A percentile compares a stretch with the other conserved stretches of the same genome.
phyloP scores from a whole-genome alignment of 2,888 invertebrate genomes.

The Microctonus aethiopoides region DNA sequence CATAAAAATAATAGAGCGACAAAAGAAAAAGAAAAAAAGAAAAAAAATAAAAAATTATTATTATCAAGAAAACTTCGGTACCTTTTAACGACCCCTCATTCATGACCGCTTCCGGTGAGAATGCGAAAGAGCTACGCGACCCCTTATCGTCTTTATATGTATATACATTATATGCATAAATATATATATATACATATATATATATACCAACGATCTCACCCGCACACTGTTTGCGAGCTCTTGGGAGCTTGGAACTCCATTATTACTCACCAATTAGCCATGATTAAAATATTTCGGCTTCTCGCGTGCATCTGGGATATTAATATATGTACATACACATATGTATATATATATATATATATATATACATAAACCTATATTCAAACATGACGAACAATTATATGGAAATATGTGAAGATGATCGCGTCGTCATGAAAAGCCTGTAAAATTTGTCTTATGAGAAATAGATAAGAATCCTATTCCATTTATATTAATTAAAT shows the following conservation, averaged over 20 bases:
- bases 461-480: constrained; percentile 49
- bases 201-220: neutral
- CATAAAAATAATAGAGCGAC: neutral
- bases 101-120: constrained; percentile 39
- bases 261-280: constrained; percentile 67
- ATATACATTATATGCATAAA: no score
- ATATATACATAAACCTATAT: constrained; percentile 12
- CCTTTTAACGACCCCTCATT: constrained; percentile 46
- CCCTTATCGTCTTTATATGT: neutral
- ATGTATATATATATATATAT: constrained; percentile 19
- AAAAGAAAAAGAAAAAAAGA: neutral
- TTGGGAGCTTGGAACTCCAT: constrained; percentile 60
- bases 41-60: constrained; percentile 33
- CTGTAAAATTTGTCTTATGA: neutral
- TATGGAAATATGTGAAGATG: constrained; percentile 61
- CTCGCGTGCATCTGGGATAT: constrained; percentile 65
- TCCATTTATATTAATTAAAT: constrained; percentile 58
- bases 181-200: no score
- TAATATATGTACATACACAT: constrained; percentile 58
- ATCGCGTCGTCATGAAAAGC: constrained; percentile 40
- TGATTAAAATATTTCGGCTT: constrained; percentile 67
- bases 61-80: constrained; percentile 54
- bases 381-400: constrained; percentile 56
- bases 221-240: constrained; percentile 21
- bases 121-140: constrained; percentile 39